Evolutionary conservation across 2,797 vertebrate genomes (phyloP).

Genomic region (Anomalospiza imberbis): DNA sequence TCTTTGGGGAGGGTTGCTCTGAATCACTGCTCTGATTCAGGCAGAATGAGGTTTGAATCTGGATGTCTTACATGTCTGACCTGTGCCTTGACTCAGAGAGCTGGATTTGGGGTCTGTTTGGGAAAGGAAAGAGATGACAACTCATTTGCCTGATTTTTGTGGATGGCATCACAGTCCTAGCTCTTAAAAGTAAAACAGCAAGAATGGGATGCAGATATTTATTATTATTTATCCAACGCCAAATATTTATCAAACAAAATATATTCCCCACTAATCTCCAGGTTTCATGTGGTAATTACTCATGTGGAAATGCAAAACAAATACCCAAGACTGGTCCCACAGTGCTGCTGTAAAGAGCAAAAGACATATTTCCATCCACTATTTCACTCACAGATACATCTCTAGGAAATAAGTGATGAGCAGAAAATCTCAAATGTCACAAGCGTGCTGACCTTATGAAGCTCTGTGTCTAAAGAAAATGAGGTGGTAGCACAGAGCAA

Average conservation of each 20-base stretch:
- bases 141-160: background rate
- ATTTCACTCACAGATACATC: background rate
- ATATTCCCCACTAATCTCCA: background rate
- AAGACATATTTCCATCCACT: background rate
- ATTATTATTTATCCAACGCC: background rate
- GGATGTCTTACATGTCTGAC: background rate
- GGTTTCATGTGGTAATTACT: background rate
- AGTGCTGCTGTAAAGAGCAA: background rate
- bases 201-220: background rate
- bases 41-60: background rate
- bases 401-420: background rate
- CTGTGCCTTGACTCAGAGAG: background rate
- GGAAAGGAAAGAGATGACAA: background rate
- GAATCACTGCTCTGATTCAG: background rate
- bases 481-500: background rate
- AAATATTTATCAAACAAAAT: background rate
- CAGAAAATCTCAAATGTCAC: background rate
- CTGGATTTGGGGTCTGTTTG: rapidly evolving
- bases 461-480: background rate
- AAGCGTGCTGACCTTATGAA: background rate
- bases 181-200: background rate
- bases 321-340: background rate
- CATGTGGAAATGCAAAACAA: background rate
- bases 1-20: background rate
- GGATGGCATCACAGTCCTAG: background rate